These are phyloP conservation scores for Drosophila jambulina DNA, from an alignment of 1,140 invertebrate species.

Conservation along the genomic window DNA sequence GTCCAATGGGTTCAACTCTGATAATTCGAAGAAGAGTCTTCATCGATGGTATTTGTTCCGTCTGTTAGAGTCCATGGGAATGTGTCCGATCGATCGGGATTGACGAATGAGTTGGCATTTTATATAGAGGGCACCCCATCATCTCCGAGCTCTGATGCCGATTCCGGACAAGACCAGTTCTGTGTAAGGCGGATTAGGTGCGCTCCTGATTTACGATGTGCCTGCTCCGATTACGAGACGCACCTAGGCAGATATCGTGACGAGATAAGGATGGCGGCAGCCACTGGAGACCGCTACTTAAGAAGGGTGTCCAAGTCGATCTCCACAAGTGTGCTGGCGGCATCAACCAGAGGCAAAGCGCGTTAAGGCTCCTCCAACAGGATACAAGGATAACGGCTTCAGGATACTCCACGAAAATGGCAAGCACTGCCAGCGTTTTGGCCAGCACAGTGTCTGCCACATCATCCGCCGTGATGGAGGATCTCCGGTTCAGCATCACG, in stretches of 20 bases:
- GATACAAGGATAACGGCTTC: background rate
- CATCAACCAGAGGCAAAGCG: slow-evolving; percentile 45
- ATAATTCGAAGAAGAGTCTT: background rate
- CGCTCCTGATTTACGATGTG: slow-evolving; percentile 40
- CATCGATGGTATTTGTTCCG: background rate
- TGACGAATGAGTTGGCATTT: background rate
- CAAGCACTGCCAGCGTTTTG: slow-evolving; percentile 14
- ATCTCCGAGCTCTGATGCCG: background rate
- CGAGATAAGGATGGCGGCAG: slow-evolving; percentile 35
- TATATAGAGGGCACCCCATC: background rate
- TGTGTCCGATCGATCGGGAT: background rate
- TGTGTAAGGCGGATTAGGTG: slow-evolving; percentile 28
- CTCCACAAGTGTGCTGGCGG: slow-evolving; percentile 37
- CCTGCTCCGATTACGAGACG: slow-evolving; percentile 41
- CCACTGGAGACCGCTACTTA: slow-evolving; percentile 25
- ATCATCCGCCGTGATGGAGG: slow-evolving; percentile 9
- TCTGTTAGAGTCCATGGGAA: background rate
- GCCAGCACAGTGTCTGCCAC: slow-evolving; percentile 37
- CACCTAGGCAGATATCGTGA: slow-evolving; percentile 35
- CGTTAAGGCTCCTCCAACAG: background rate
- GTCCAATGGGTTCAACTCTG: background rate
- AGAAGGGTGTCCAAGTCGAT: slow-evolving; percentile 16
- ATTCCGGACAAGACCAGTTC: slow-evolving; percentile 13
- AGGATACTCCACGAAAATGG: slow-evolving; percentile 22
- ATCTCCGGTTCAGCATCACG: slow-evolving; percentile 84